A percentile compares a stretch with the other conserved stretches of the same genome.
Conservation (phyloP, 2,797 vertebrate genomes). For the Austrolebias charrua region DNA sequence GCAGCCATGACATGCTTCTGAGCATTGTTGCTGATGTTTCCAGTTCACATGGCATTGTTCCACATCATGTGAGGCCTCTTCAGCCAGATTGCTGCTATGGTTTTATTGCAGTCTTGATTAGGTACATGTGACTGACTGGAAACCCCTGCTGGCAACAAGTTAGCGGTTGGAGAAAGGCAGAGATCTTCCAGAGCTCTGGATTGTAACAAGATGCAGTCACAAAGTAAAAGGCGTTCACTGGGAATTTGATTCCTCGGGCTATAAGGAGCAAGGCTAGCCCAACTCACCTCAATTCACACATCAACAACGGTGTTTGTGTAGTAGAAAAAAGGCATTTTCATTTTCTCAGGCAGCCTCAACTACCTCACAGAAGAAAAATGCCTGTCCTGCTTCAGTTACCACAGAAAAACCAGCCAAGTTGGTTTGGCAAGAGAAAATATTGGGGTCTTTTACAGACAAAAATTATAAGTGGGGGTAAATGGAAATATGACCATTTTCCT, state of each 20-base stretch:
- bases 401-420: constrained; percentile 62
- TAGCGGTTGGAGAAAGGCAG: constrained; percentile 48
- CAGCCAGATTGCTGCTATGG: constrained; percentile 54
- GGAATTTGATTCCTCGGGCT: constrained; percentile 54
- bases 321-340: constrained; percentile 57
- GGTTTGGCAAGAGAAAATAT: constrained; percentile 61
- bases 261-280: constrained; percentile 55
- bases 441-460: constrained; percentile 65
- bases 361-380: constrained; percentile 80
- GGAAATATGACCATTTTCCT: constrained; percentile 59
- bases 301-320: constrained; percentile 60
- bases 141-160: constrained; percentile 48
- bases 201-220: constrained; percentile 43
- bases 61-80: constrained; percentile 67
- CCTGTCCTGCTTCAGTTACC: constrained; percentile 64
- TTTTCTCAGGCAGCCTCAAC: constrained; percentile 64
- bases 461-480: constrained; percentile 37
- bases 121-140: constrained; percentile 68
- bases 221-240: constrained; percentile 24
- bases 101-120: constrained; percentile 75
- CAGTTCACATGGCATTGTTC: constrained; percentile 54
- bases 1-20: constrained; percentile 34
- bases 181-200: constrained; percentile 40
- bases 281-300: constrained; percentile 66
- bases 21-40: constrained; percentile 49